Evolutionary conservation across 2,888 invertebrate genomes (phyloP).

Genomic region (Ceriagrion tenellum): DNA sequence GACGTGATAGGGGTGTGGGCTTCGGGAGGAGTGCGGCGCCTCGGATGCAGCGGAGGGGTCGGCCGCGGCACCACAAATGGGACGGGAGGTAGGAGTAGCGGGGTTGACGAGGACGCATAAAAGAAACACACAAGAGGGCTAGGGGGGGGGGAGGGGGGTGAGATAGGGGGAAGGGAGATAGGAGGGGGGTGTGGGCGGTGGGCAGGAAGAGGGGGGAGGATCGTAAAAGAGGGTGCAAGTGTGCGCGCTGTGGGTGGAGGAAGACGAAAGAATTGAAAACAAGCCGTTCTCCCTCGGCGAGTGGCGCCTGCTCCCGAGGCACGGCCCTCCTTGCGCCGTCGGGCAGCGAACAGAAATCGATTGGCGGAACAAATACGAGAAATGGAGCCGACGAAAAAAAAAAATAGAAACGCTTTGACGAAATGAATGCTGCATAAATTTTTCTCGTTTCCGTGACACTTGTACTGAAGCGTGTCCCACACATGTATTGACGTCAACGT

Average conservation of each 20-base stretch:
- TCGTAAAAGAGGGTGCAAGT: not conserved
- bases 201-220: not conserved
- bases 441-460: too few relatives aligned
- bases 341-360: constrained; percentile 14
- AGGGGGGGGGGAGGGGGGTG: not conserved
- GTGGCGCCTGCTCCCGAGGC: not conserved
- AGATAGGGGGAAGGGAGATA: not conserved
- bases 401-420: too few relatives aligned
- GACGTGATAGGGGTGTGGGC: not conserved
- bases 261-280: constrained; percentile 35
- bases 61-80: not conserved
- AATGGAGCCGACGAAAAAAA: too few relatives aligned
- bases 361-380: not conserved
- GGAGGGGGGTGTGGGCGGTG: not conserved
- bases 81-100: not conserved
- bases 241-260: not conserved
- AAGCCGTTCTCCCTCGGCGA: not conserved
- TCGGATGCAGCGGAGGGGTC: too few relatives aligned
- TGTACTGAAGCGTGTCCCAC: too few relatives aligned
- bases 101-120: not conserved
- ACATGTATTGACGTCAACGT: too few relatives aligned
- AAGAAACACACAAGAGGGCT: not conserved
- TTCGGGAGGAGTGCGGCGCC: not conserved
- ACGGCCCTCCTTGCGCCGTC: not conserved
- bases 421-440: too few relatives aligned